phyloP scores from a whole-genome alignment of 2,113 vertebrate genomes.

The Tetrax tetrax region DNA sequence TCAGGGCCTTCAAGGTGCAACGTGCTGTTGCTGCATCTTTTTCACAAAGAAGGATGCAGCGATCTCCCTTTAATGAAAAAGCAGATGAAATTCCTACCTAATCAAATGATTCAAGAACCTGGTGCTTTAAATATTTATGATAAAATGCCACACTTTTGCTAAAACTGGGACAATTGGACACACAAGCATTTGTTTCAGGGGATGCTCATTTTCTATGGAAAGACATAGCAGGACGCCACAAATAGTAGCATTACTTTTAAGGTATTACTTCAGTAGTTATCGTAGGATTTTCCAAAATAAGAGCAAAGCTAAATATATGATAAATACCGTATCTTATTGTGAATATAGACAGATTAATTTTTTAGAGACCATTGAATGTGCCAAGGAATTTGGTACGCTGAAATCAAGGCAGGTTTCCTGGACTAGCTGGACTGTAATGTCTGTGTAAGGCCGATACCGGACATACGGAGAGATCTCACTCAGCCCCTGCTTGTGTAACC shows the following conservation, averaged over 20 bases:
- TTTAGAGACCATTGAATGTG: background rate
- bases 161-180: background rate
- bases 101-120: background rate
- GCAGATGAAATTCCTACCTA: background rate
- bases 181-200: background rate
- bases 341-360: background rate
- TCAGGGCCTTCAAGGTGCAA: background rate
- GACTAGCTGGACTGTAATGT: background rate
- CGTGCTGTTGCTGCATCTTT: background rate
- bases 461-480: background rate
- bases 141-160: background rate
- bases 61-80: background rate
- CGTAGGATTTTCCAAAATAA: background rate
- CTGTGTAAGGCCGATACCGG: fast-evolving
- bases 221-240: background rate
- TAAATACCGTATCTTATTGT: background rate
- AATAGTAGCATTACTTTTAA: fast-evolving
- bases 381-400: background rate
- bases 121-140: background rate
- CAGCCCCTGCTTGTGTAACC: background rate
- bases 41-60: background rate
- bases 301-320: background rate
- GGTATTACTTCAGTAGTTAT: background rate
- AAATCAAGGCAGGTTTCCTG: background rate
- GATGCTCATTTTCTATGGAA: background rate